Conservation (phyloP, 2,797 vertebrate genomes). For the Cyclura pinguis region DNA sequence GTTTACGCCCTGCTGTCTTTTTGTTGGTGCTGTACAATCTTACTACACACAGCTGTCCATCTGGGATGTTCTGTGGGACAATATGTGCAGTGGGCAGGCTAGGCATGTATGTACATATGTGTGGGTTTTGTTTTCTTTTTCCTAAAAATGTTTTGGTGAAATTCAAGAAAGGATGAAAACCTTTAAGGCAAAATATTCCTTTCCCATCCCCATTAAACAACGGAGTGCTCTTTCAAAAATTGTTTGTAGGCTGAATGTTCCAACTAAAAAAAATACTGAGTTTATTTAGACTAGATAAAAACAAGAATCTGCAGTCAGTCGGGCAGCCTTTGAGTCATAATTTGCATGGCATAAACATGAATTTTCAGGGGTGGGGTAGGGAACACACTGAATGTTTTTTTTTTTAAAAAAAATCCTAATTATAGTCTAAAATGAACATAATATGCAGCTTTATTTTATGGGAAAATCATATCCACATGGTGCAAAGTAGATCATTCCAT, state of each 20-base stretch:
- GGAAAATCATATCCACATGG: neutral
- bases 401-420: neutral
- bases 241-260: neutral
- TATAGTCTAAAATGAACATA: constrained; percentile 3
- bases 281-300: constrained; percentile 34
- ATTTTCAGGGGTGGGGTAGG: neutral
- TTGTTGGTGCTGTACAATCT: neutral
- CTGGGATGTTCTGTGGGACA: neutral
- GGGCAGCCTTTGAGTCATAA: constrained; percentile 6
- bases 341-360: constrained; percentile 29
- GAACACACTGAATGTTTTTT: constrained; percentile 15
- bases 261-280: constrained; percentile 27
- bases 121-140: neutral
- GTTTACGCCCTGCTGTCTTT: no score
- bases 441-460: neutral
- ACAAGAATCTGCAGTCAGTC: neutral
- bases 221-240: constrained; percentile 16
- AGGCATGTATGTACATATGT: neutral
- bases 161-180: neutral
- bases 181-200: constrained; percentile 1
- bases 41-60: neutral
- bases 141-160: neutral
- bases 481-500: accelerated
- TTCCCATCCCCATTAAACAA: neutral
- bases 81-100: neutral